phyloP scores from a whole-genome alignment of 1,140 invertebrate genomes.

The Eulimnadia texana region DNA sequence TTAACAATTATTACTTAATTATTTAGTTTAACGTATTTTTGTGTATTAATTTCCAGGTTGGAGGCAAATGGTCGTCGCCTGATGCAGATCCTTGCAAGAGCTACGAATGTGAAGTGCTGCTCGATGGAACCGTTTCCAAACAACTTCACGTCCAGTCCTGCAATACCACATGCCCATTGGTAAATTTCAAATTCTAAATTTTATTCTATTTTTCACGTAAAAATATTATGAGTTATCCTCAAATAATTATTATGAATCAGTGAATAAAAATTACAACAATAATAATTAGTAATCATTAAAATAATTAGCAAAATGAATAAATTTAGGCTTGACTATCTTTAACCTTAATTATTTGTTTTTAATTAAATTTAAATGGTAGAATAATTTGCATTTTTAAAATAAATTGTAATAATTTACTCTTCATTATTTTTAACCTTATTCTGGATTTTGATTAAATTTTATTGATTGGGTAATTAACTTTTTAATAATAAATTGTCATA shows the following conservation, averaged over 20 bases:
- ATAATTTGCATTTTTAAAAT: no score
- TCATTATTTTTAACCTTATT: no score
- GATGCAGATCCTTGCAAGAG: conserved; percentile 39
- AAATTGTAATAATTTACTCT: no score
- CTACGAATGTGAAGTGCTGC: conserved; percentile 37
- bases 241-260: no score
- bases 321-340: neutral
- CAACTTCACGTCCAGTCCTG: conserved; percentile 37
- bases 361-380: no score
- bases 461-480: no score
- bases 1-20: no score
- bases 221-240: no score
- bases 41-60: conserved; percentile 29
- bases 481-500: no score
- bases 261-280: no score
- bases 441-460: no score
- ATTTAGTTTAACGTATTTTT: neutral
- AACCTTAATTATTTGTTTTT: conserved; percentile 4
- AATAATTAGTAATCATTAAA: no score
- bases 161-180: conserved; percentile 33
- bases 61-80: conserved; percentile 38
- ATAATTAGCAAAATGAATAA: conserved; percentile 8
- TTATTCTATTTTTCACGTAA: neutral
- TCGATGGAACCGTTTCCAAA: conserved; percentile 33
- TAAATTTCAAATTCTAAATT: conserved; percentile 14